A percentile compares a stretch with the other conserved stretches of the same genome.
phyloP scores from a whole-genome alignment of 2,888 invertebrate species.

The Spisula solida region DNA sequence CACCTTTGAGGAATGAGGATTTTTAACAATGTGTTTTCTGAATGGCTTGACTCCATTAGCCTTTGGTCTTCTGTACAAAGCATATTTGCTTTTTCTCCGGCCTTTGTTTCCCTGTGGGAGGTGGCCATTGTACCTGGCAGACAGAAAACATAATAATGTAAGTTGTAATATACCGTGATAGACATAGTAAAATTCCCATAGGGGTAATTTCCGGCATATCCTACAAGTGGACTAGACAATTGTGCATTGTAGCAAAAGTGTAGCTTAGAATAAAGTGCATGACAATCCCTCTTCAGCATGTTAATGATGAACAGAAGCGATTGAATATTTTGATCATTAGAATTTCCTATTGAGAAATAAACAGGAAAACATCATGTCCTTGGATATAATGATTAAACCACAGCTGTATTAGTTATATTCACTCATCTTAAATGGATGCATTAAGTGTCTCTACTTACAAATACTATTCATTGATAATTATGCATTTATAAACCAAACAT shows the following conservation, averaged over 20 bases:
- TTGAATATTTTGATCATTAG: too few relatives aligned
- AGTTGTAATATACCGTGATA: not conserved
- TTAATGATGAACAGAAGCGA: too few relatives aligned
- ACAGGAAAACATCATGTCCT: too few relatives aligned
- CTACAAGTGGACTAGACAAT: not conserved
- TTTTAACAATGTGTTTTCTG: conserved; percentile 98
- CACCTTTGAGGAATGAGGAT: conserved; percentile 95
- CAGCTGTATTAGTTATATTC: too few relatives aligned
- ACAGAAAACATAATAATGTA: not conserved
- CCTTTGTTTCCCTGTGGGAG: conserved; percentile 97
- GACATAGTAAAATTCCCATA: not conserved
- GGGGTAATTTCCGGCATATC: not conserved
- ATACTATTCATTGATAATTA: too few relatives aligned
- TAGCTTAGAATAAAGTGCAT: too few relatives aligned
- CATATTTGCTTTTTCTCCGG: conserved; percentile 97
- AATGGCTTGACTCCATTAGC: conserved; percentile 98
- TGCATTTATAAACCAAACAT: too few relatives aligned
- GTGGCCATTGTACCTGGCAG: conserved; percentile 96
- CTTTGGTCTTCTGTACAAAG: conserved; percentile 94
- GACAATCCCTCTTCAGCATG: too few relatives aligned
- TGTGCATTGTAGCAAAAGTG: not conserved
- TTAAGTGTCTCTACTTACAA: too few relatives aligned
- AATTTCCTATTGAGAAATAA: too few relatives aligned
- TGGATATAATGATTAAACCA: too few relatives aligned
- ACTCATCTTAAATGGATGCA: too few relatives aligned